Conservation (phyloP, 2,888 invertebrate genomes). For the Macaria liturata region DNA sequence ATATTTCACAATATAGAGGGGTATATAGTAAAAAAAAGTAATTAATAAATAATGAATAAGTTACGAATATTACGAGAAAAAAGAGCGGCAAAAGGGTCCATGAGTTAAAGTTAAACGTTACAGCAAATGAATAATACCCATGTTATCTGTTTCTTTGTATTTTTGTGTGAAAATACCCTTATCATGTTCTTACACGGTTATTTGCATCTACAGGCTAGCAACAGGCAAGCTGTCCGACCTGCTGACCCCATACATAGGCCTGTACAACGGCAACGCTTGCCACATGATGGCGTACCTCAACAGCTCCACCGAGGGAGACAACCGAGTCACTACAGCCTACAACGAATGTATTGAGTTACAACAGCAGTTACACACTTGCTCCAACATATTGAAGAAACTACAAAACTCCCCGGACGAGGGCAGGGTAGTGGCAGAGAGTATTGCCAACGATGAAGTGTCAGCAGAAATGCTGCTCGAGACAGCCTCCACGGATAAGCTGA, state of each 20-base stretch:
- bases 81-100: no score
- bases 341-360: constrained; percentile 94
- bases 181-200: not conserved
- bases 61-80: no score
- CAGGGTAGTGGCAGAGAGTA: constrained; percentile 55
- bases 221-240: constrained; percentile 92
- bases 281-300: constrained; percentile 93
- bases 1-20: no score
- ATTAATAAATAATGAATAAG: no score
- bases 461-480: constrained; percentile 77
- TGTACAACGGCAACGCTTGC: constrained; percentile 91
- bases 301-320: constrained; percentile 84
- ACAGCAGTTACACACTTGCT: constrained; percentile 93
- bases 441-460: constrained; percentile 57
- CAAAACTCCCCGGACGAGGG: constrained; percentile 82
- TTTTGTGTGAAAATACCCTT: no score
- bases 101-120: no score
- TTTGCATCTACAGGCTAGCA: constrained; percentile 86
- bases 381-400: constrained; percentile 88
- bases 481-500: constrained; percentile 92
- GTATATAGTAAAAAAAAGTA: no score
- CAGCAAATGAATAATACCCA: no score
- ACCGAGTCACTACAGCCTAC: constrained; percentile 72
- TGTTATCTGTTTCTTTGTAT: no score
- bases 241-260: constrained; percentile 89